A percentile compares a stretch with the other conserved stretches of the same genome.
Conservation (phyloP, 2,797 vertebrate species). For the Muscicapa comitata region DNA sequence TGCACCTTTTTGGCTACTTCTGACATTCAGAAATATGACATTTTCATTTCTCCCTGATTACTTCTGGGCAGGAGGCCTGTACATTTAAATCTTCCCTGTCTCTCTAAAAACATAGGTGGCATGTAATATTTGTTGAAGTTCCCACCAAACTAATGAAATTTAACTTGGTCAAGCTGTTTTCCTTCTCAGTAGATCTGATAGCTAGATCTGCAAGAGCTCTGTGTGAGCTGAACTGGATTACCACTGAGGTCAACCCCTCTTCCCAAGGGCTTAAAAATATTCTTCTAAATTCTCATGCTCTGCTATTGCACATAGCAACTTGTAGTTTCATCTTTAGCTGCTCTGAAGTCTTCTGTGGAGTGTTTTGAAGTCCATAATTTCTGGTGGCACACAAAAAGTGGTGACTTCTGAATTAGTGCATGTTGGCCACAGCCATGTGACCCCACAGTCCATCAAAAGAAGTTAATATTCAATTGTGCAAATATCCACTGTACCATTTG, state of each 20-base stretch:
- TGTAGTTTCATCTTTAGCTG: neutral
- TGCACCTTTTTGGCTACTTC: neutral
- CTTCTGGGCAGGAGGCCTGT: neutral
- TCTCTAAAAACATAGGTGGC: neutral
- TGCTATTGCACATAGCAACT: rapidly evolving
- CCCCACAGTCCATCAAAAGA: neutral
- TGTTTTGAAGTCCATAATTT: neutral
- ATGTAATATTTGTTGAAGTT: neutral
- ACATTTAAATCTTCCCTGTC: neutral
- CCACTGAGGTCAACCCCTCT: neutral
- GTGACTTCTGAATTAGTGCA: neutral
- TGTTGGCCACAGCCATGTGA: neutral
- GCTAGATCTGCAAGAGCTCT: neutral
- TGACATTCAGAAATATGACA: neutral
- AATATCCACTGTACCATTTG: neutral
- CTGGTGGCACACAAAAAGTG: neutral
- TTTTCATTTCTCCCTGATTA: neutral
- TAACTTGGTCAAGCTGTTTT: neutral
- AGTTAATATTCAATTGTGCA: neutral
- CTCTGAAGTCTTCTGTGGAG: neutral
- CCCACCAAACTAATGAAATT: neutral
- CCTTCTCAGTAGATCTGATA: neutral
- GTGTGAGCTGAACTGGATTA: neutral
- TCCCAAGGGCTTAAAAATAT: neutral
- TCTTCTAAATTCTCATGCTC: neutral